phyloP scores from a whole-genome alignment of 2,888 invertebrate species.

The Epicampocera succincta region DNA sequence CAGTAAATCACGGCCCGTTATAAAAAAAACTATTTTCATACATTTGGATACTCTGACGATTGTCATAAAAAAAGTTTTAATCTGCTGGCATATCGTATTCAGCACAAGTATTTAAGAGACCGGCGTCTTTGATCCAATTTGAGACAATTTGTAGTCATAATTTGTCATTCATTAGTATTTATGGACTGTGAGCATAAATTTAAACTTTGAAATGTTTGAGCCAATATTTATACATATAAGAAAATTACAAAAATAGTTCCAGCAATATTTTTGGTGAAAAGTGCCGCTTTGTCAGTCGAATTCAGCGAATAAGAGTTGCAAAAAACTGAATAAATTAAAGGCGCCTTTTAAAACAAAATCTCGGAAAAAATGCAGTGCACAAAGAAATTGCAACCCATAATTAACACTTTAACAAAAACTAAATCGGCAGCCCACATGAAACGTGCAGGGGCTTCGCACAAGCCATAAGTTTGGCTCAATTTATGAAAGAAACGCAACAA shows the following conservation, averaged over 20 bases:
- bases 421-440: conserved; percentile 55
- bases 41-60: too few species aligned
- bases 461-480: conserved; percentile 52
- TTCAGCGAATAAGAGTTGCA: conserved; percentile 9
- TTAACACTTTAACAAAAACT: conserved; percentile 65
- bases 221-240: neutral
- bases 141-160: conserved; percentile 56
- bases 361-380: conserved; percentile 6
- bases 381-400: conserved; percentile 61
- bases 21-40: too few species aligned
- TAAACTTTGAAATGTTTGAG: conserved; percentile 4
- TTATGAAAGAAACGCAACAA: conserved; percentile 34
- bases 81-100: neutral
- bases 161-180: conserved; percentile 57
- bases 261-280: conserved; percentile 38
- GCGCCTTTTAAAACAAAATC: conserved; percentile 23
- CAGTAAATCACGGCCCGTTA: too few species aligned
- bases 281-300: conserved; percentile 28
- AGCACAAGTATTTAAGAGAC: neutral
- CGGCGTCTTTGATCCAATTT: conserved; percentile 49
- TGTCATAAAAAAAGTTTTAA: neutral
- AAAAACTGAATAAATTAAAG: conserved; percentile 53
- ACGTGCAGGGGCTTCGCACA: conserved; percentile 54
- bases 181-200: conserved; percentile 38
- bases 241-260: neutral